Evolutionary conservation across 2,888 invertebrate species (phyloP).

Genomic region (Luperina testacea): DNA sequence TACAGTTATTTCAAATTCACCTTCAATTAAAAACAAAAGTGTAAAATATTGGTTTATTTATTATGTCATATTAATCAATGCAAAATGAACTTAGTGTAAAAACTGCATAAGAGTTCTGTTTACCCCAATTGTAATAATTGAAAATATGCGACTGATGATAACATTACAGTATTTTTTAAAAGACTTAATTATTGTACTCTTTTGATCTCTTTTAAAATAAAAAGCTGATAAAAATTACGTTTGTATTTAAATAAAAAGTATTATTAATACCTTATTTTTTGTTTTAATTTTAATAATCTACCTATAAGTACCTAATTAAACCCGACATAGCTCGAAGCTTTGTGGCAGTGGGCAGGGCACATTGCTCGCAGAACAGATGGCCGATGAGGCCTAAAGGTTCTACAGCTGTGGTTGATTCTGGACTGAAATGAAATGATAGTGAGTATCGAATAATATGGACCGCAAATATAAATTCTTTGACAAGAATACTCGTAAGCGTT

Average conservation of each 20-base stretch:
- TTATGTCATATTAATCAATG: slow-evolving; percentile 7
- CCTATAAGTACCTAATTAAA: background rate
- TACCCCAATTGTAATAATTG: slow-evolving; percentile 16
- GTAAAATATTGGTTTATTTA: background rate
- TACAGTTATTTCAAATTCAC: background rate
- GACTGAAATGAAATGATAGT: no score
- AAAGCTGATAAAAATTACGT: slow-evolving; percentile 52
- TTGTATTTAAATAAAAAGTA: slow-evolving; percentile 66
- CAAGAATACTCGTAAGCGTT: no score
- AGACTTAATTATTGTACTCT: slow-evolving; percentile 62
- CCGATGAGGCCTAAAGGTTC: no score
- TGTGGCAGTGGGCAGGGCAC: no score
- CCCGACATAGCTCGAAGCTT: background rate
- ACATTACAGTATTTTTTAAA: slow-evolving; percentile 63
- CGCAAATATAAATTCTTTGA: no score
- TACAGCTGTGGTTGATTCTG: no score
- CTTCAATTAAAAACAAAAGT: background rate
- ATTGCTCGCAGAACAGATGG: no score
- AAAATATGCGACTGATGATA: slow-evolving; percentile 56
- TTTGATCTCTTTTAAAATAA: slow-evolving; percentile 63
- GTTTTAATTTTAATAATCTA: slow-evolving; percentile 34
- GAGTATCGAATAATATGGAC: no score
- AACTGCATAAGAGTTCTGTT: background rate
- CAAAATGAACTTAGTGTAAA: background rate
- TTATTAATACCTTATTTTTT: slow-evolving; percentile 51